Percentiles rank a stretch among this genome's conserved stretches.
phyloP scores from a whole-genome alignment of 2,888 invertebrate species.

The Phorcus lineatus region DNA sequence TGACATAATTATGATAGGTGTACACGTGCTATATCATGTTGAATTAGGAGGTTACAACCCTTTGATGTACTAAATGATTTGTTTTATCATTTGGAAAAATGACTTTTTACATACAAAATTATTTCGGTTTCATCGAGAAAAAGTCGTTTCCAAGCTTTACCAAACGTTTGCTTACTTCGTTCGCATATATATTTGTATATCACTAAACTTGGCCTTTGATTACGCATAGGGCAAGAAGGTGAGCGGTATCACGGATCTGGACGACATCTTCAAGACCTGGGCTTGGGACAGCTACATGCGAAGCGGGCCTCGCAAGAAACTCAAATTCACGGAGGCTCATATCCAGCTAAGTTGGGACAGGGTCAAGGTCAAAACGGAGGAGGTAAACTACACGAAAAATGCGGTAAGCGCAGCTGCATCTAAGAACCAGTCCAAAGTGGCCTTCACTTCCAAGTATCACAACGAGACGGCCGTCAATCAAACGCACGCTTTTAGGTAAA shows the following conservation, averaged over 20 bases:
- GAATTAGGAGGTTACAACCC: too few species aligned
- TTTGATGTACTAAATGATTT: too few species aligned
- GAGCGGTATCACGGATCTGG: neutral
- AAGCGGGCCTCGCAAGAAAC: neutral
- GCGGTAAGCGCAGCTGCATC: neutral
- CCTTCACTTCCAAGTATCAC: neutral
- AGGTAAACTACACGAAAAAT: neutral
- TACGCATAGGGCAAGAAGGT: neutral
- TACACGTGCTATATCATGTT: too few species aligned
- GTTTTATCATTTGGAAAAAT: too few species aligned
- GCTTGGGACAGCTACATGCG: neutral
- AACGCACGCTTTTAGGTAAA: neutral
- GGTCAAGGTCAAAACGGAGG: neutral
- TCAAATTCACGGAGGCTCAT: neutral
- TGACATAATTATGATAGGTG: too few species aligned
- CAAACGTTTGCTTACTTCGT: too few species aligned
- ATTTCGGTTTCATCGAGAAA: too few species aligned
- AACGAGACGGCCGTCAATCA: neutral
- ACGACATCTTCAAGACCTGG: constrained; percentile 3
- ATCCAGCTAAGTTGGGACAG: neutral
- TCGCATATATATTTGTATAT: too few species aligned
- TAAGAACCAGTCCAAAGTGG: neutral
- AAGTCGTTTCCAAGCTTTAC: too few species aligned
- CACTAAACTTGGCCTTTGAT: too few species aligned
- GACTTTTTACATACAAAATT: too few species aligned